A percentile compares a stretch with the other conserved stretches of the same genome.
Evolutionary conservation across 64 coral and sea anemone genomes (phyloP).

Genomic region (Actinia equina): DNA sequence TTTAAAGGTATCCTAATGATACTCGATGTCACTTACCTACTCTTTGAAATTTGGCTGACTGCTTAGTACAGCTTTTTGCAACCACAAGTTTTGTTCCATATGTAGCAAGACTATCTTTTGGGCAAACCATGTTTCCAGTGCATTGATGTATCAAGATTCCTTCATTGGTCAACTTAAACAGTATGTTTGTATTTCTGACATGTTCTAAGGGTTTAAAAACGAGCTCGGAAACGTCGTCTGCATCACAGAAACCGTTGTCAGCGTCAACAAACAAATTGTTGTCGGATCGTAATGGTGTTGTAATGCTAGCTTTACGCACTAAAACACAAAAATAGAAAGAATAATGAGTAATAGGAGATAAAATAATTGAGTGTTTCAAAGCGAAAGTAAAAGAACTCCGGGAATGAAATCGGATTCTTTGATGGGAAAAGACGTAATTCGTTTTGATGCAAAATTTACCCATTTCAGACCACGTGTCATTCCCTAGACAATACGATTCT

Average conservation of each 20-base stretch:
- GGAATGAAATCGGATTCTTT: too few species aligned
- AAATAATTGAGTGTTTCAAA: too few species aligned
- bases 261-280: slow-evolving; percentile 30
- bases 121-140: slow-evolving; percentile 32
- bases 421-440: too few species aligned
- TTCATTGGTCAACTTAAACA: slow-evolving; percentile 17
- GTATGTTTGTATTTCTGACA: neutral
- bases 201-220: neutral
- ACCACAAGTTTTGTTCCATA: slow-evolving; percentile 34
- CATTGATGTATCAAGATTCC: slow-evolving; percentile 27
- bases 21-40: neutral
- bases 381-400: too few species aligned
- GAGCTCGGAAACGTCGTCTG: slow-evolving; percentile 9
- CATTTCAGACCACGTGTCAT: too few species aligned
- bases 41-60: slow-evolving; percentile 32
- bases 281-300: slow-evolving; percentile 8
- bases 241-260: slow-evolving; percentile 5
- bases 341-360: too few species aligned
- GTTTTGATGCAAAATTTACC: too few species aligned
- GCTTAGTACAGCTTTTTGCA: neutral
- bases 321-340: neutral
- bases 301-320: neutral
- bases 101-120: neutral
- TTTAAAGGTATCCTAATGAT: too few species aligned
- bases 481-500: too few species aligned